Conservation (phyloP, 2,797 vertebrate genomes). For the Lithobates pipiens region DNA sequence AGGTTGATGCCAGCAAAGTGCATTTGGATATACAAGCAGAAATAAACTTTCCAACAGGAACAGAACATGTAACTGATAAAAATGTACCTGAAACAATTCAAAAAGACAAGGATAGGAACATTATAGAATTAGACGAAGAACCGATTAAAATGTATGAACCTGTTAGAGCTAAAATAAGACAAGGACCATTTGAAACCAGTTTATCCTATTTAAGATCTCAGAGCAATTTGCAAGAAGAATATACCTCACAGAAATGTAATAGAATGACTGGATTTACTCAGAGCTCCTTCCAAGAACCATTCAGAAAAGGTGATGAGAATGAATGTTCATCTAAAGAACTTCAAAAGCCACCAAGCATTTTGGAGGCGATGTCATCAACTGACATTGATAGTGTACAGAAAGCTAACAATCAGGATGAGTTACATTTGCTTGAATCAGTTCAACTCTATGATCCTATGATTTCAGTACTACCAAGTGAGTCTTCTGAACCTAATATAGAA, state of each 20-base stretch:
- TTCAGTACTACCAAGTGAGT: background rate
- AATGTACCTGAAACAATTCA: background rate
- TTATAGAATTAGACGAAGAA: background rate
- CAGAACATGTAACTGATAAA: background rate
- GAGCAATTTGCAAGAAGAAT: conserved; percentile 10
- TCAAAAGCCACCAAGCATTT: background rate
- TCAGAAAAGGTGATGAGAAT: background rate
- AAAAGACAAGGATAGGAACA: background rate
- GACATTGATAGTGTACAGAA: background rate
- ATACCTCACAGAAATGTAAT: background rate
- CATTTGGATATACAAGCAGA: conserved; percentile 2
- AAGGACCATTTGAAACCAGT: conserved; percentile 21
- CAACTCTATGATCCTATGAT: background rate
- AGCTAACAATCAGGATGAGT: background rate
- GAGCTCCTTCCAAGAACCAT: background rate
- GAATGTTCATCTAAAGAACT: background rate
- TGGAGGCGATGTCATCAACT: background rate
- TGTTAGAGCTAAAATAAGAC: conserved; percentile 2
- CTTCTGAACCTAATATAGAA: background rate
- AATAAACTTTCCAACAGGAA: background rate
- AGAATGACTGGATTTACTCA: no score
- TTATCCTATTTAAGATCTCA: background rate
- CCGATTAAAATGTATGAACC: conserved; percentile 40
- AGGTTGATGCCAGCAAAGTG: background rate
- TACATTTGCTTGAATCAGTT: background rate